Conservation (phyloP, 2,113 vertebrate species). For the Zosterops japonicus region DNA sequence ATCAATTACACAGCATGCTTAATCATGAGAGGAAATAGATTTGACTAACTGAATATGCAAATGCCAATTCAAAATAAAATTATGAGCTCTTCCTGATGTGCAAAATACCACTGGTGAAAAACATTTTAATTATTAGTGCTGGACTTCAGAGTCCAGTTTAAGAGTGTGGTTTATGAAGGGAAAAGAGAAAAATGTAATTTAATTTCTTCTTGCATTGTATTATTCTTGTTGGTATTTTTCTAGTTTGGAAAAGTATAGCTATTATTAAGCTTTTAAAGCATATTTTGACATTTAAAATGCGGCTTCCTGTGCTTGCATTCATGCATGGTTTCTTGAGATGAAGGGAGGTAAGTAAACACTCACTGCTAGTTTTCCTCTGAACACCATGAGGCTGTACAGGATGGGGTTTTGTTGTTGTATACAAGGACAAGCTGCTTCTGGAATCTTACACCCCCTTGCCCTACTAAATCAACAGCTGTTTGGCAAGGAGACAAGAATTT, state of each 20-base stretch:
- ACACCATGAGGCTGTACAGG: background rate
- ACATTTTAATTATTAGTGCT: background rate
- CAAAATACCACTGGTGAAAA: background rate
- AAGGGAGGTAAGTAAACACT: background rate
- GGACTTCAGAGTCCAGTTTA: background rate
- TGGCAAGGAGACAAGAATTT: slow-evolving; percentile 4
- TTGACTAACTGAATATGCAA: slow-evolving; percentile 43
- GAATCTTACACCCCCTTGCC: background rate
- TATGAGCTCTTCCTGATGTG: background rate
- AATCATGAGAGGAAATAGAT: slow-evolving; percentile 48
- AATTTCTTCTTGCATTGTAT: background rate
- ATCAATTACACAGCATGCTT: slow-evolving; percentile 20
- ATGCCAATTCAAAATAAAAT: slow-evolving; percentile 4
- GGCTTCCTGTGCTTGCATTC: background rate
- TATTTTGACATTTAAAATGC: slow-evolving; percentile 21
- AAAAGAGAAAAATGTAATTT: background rate
- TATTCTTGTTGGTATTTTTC: background rate
- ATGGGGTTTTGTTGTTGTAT: background rate
- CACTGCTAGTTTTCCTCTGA: background rate
- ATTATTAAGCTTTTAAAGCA: background rate
- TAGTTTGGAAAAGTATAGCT: background rate
- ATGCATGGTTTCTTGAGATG: background rate
- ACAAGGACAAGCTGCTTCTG: background rate
- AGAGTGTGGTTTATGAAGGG: background rate
- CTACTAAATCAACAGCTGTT: background rate